A percentile compares a stretch with the other conserved stretches of the same genome.
Evolutionary conservation across 2,797 vertebrate species (phyloP).

Genomic region (Podarcis lilfordi): DNA sequence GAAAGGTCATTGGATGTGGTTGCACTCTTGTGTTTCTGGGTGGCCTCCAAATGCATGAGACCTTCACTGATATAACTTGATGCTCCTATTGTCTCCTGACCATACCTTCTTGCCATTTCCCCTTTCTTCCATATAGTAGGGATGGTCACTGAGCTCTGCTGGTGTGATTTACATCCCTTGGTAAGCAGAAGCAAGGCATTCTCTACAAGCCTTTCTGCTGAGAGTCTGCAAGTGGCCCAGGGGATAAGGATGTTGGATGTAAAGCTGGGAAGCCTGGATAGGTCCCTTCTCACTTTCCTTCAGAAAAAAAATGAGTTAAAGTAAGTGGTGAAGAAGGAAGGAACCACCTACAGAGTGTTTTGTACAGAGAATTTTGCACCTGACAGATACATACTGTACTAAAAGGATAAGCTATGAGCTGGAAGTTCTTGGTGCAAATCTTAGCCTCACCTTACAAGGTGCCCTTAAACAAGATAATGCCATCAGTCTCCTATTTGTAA

Average conservation of each 20-base stretch:
- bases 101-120: not conserved
- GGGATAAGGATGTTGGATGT: not conserved
- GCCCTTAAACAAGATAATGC: not conserved
- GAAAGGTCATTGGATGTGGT: not conserved
- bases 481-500: not conserved
- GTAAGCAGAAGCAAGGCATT: not conserved
- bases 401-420: not conserved
- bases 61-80: not conserved
- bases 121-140: not conserved
- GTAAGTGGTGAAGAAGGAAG: not conserved
- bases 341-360: not conserved
- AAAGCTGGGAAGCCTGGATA: not conserved
- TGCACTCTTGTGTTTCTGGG: rapidly evolving
- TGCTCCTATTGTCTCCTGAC: not conserved
- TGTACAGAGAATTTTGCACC: not conserved
- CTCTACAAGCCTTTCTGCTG: not conserved
- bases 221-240: not conserved
- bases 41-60: not conserved
- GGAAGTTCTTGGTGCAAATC: not conserved
- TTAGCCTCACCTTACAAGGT: not conserved
- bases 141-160: not conserved
- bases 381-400: not conserved
- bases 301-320: no score
- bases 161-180: not conserved
- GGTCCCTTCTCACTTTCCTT: no score